These are phyloP conservation scores for Drosophila sproati DNA, from an alignment of 1,140 invertebrate genomes.

Conservation along the genomic window DNA sequence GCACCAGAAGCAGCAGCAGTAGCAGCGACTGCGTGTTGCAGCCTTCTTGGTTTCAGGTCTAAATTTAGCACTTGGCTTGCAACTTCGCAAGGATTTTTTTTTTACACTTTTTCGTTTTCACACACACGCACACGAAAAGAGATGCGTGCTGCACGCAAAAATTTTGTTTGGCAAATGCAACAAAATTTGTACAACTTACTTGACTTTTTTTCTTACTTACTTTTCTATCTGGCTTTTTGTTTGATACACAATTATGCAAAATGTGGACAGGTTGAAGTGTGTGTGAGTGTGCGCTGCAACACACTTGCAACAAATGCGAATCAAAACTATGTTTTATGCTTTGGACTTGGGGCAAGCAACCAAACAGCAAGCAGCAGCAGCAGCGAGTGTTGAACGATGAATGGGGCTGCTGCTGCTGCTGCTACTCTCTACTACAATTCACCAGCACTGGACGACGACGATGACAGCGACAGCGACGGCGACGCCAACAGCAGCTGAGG, in stretches of 20 bases:
- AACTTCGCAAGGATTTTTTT: conserved; percentile 66
- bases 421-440: conserved; percentile 66
- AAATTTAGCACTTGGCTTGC: conserved; percentile 80
- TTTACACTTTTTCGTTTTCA: conserved; percentile 39
- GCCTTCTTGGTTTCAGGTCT: conserved; percentile 77
- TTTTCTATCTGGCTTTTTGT: conserved; percentile 13
- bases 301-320: conserved; percentile 40
- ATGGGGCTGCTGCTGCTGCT: conserved; percentile 58
- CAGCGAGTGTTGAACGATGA: conserved; percentile 75
- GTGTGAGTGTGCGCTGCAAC: conserved; percentile 3
- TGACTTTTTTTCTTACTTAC: conserved; percentile 23
- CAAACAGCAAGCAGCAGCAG: conserved; percentile 45
- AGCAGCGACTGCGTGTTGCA: conserved; percentile 66
- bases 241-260: conserved; percentile 37
- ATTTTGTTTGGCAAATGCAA: conserved; percentile 27
- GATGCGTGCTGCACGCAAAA: conserved; percentile 35
- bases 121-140: not conserved
- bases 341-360: conserved; percentile 38
- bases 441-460: conserved; percentile 28
- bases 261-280: conserved; percentile 25
- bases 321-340: conserved; percentile 48
- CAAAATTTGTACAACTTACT: conserved; percentile 60
- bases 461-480: conserved; percentile 12
- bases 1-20: conserved; percentile 21
- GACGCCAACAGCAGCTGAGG: conserved; percentile 24